A percentile compares a stretch with the other conserved stretches of the same genome.
These are phyloP conservation scores for Lepus americanus DNA, from an alignment of 2,113 vertebrate genomes.

Conservation along the genomic window DNA sequence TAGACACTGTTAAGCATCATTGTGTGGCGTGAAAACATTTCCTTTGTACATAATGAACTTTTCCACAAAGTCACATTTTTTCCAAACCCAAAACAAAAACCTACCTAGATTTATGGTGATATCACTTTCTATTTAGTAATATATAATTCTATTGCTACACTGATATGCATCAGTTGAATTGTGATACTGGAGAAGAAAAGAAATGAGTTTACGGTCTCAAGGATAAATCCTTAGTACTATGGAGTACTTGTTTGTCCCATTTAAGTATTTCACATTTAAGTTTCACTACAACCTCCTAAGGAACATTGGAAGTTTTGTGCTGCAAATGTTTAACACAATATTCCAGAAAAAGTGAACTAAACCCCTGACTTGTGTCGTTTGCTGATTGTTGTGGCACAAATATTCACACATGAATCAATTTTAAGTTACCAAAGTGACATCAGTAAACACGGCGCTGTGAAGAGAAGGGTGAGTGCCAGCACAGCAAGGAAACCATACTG, in stretches of 20 bases:
- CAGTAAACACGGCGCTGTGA: neutral
- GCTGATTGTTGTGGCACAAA: neutral
- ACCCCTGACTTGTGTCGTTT: neutral
- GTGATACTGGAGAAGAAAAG: neutral
- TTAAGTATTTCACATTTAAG: neutral
- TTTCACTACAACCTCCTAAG: neutral
- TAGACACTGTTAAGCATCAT: neutral
- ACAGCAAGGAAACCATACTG: neutral
- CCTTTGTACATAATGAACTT: neutral
- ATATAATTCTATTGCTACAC: neutral
- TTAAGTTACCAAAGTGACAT: neutral
- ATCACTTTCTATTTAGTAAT: neutral
- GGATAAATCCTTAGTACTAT: neutral
- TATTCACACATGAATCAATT: neutral
- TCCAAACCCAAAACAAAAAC: neutral
- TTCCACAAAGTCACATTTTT: neutral
- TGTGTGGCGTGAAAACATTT: neutral
- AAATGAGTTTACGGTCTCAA: neutral
- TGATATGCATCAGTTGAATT: neutral
- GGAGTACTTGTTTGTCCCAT: neutral
- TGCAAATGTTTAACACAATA: slow-evolving; percentile 1
- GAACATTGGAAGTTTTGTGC: neutral
- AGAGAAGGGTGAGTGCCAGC: neutral
- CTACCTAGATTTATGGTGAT: neutral
- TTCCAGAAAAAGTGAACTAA: neutral